A percentile compares a stretch with the other conserved stretches of the same genome.
phyloP scores from a whole-genome alignment of 2,113 vertebrate genomes.

The Amphiprion ocellaris region DNA sequence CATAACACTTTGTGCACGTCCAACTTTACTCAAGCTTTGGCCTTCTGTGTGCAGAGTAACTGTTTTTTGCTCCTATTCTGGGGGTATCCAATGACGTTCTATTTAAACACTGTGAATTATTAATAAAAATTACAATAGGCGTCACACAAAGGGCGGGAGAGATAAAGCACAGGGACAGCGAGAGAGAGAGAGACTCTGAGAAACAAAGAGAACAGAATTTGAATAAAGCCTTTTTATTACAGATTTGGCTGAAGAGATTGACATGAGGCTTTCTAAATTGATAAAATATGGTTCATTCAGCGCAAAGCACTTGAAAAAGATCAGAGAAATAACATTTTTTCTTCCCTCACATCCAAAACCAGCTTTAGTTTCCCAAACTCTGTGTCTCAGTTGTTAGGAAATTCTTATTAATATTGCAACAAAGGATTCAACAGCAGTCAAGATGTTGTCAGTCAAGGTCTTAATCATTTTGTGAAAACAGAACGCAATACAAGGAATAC shows the following conservation, averaged over 20 bases:
- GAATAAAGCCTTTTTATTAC: constrained; percentile 1
- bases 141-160: not conserved
- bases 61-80: not conserved
- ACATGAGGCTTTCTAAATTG: constrained; percentile 21
- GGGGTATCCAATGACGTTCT: not conserved
- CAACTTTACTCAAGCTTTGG: not conserved
- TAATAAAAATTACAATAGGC: constrained; percentile 1
- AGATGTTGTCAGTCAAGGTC: constrained; percentile 48
- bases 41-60: not conserved
- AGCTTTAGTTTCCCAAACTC: constrained; percentile 32
- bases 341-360: not conserved
- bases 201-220: not conserved
- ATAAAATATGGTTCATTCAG: constrained; percentile 24
- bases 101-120: not conserved
- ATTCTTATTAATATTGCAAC: constrained; percentile 32
- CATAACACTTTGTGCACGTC: not conserved
- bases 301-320: constrained; percentile 5
- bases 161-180: not conserved
- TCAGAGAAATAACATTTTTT: constrained; percentile 21
- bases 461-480: constrained; percentile 50
- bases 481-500: constrained; percentile 13
- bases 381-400: constrained; percentile 12
- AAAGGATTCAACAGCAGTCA: constrained; percentile 18
- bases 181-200: not conserved
- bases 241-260: constrained; percentile 1